Percentiles rank a stretch among this genome's conserved stretches.
phyloP scores from a whole-genome alignment of 2,888 invertebrate species.

The Scotopteryx bipunctaria region DNA sequence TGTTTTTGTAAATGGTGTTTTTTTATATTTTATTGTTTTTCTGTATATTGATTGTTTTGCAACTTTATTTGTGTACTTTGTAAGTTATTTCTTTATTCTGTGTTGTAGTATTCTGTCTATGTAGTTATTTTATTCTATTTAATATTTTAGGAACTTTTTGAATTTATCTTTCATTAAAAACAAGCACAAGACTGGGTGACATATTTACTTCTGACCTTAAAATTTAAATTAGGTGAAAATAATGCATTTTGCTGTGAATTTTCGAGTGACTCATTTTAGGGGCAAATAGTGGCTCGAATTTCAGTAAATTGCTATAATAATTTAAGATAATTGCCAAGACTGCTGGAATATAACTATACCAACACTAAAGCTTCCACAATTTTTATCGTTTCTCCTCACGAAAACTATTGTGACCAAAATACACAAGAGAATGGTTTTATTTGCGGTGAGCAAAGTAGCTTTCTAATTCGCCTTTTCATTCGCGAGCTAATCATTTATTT shows the following conservation, averaged over 20 bases:
- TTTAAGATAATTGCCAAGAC: conserved; percentile 23
- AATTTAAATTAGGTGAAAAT: neutral
- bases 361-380: conserved; percentile 19
- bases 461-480: no score
- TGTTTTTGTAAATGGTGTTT: no score
- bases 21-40: no score
- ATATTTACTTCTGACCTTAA: neutral
- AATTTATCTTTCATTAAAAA: no score
- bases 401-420: conserved; percentile 3
- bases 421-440: neutral
- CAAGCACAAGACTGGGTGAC: no score
- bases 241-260: neutral
- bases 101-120: no score
- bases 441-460: neutral
- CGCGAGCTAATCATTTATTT: no score
- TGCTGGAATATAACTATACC: conserved; percentile 25
- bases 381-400: conserved; percentile 31
- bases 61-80: no score
- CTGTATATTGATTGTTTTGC: no score
- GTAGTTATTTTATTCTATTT: no score
- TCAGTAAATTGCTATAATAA: conserved; percentile 23
- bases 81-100: no score
- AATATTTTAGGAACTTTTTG: no score
- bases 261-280: conserved; percentile 16
- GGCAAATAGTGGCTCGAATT: conserved; percentile 13